Conservation (phyloP, 2,888 invertebrate species). For the Molorchus minor region DNA sequence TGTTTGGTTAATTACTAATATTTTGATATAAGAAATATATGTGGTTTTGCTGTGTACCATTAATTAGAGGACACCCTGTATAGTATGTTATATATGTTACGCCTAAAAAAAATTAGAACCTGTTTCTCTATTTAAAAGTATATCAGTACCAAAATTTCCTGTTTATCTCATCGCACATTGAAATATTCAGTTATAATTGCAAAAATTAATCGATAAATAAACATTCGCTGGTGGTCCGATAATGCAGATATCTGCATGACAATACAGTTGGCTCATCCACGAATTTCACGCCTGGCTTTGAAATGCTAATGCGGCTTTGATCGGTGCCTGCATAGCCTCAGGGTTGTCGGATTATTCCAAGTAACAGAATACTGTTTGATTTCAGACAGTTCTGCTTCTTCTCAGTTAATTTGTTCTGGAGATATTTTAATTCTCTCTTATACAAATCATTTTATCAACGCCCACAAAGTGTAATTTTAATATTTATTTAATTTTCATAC, state of each 20-base stretch:
- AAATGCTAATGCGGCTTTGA: conserved; percentile 58
- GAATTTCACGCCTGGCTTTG: conserved; percentile 55
- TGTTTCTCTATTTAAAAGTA: no score
- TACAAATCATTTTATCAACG: no score
- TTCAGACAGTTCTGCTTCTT: conserved; percentile 1
- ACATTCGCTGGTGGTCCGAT: conserved; percentile 42
- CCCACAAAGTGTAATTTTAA: no score
- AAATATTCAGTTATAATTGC: not conserved
- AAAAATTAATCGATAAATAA: conserved; percentile 14
- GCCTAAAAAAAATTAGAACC: no score
- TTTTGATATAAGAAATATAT: no score
- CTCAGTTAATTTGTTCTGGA: not conserved
- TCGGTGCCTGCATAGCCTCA: conserved; percentile 19
- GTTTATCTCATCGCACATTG: no score
- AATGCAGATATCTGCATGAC: conserved; percentile 57
- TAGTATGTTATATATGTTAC: no score
- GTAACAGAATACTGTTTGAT: conserved; percentile 11
- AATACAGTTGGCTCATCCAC: conserved; percentile 48
- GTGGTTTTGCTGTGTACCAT: no score
- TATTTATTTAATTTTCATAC: no score
- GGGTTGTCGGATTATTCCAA: conserved; percentile 16
- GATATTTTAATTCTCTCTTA: not conserved
- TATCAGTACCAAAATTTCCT: no score
- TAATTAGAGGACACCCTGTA: no score
- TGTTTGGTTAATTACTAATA: no score